phyloP scores from a whole-genome alignment of 1,140 invertebrate genomes.

The Mizuhopecten yessoensis region DNA sequence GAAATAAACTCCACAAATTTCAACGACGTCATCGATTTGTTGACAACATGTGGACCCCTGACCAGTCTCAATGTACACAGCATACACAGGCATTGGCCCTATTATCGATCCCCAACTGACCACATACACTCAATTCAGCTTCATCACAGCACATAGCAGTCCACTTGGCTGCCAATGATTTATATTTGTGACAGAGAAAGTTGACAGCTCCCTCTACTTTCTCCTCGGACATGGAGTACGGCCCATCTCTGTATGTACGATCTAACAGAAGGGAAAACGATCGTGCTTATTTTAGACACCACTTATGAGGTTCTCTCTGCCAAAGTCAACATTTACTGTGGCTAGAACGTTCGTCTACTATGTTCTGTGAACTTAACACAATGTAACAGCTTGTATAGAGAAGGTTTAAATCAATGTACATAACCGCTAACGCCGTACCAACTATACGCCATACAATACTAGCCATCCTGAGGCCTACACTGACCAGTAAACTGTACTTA shows the following conservation, averaged over 20 bases:
- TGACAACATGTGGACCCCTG: background rate
- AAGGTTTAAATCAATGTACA: background rate
- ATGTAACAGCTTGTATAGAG: background rate
- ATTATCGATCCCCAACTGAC: background rate
- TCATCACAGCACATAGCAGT: slow-evolving; percentile 2
- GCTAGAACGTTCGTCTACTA: background rate
- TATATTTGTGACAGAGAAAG: background rate
- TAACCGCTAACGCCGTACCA: background rate
- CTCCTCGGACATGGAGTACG: background rate
- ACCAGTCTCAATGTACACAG: background rate
- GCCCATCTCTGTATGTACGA: background rate
- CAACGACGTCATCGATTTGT: background rate
- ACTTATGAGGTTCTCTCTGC: background rate
- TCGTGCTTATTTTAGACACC: background rate
- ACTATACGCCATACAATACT: background rate
- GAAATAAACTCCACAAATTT: background rate
- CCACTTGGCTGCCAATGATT: background rate
- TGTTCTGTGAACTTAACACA: background rate
- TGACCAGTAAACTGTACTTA: background rate
- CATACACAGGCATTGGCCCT: background rate
- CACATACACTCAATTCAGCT: background rate
- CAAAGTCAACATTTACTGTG: background rate
- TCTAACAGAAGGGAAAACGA: background rate
- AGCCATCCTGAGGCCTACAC: background rate
- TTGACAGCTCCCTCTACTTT: background rate